These are phyloP conservation scores for Chloroclystis v-ata DNA, from an alignment of 2,888 invertebrate genomes.

Conservation along the genomic window DNA sequence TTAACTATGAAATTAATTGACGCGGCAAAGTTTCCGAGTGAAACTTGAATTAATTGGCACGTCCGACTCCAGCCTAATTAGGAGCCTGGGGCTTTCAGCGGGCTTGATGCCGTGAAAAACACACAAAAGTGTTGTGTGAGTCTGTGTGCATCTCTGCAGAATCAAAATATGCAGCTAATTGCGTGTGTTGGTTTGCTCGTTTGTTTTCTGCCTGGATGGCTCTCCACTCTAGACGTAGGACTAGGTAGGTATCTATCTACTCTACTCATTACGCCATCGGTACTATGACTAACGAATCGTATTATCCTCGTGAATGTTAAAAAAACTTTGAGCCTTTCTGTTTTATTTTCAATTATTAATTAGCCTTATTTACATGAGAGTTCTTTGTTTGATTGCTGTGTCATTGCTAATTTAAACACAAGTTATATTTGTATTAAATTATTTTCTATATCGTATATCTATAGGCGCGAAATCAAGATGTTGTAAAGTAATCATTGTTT, in stretches of 20 bases:
- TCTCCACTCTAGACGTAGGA: background rate
- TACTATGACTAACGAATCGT: background rate
- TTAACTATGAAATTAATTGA: constrained; percentile 79
- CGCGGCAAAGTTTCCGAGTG: constrained; percentile 77
- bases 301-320: no score
- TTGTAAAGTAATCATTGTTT: no score
- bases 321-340: no score
- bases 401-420: no score
- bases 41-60: constrained; percentile 79
- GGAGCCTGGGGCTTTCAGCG: constrained; percentile 76
- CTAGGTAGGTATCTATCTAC: background rate
- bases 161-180: constrained; percentile 35
- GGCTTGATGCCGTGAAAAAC: constrained; percentile 72
- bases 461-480: no score
- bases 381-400: no score
- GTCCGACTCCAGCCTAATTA: constrained; percentile 78
- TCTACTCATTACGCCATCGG: background rate
- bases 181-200: constrained; percentile 34
- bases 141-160: constrained; percentile 22
- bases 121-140: constrained; percentile 71
- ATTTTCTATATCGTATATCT: no score
- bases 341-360: no score
- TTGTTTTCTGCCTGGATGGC: constrained; percentile 11
- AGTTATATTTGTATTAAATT: no score
- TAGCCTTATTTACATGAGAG: no score